A percentile compares a stretch with the other conserved stretches of the same genome.
phyloP scores from a whole-genome alignment of 2,113 vertebrate genomes.

The Eurypyga helias region DNA sequence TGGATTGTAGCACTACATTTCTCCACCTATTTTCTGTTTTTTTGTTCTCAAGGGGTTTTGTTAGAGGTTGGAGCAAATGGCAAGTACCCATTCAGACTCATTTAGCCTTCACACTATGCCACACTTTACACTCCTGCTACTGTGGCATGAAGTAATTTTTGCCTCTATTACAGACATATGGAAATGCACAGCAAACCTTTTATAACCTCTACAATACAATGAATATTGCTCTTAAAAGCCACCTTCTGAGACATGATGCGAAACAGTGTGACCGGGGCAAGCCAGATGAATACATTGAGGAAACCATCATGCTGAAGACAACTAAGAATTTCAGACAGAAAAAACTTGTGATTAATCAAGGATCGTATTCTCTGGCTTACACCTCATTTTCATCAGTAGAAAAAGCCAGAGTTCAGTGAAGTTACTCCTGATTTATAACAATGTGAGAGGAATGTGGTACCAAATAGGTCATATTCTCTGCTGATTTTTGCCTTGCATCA shows the following conservation, averaged over 20 bases:
- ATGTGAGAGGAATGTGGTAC: neutral
- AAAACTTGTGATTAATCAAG: neutral
- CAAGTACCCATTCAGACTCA: slow-evolving; percentile 34
- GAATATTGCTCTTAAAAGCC: neutral
- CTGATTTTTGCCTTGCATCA: neutral
- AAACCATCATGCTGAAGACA: neutral
- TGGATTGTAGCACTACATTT: neutral
- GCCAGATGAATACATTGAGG: neutral
- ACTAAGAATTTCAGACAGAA: neutral
- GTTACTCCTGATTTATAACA: neutral
- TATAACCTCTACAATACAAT: neutral
- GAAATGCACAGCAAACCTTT: neutral
- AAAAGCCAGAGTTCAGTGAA: neutral
- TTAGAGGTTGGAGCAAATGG: neutral
- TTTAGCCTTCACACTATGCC: neutral
- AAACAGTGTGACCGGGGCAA: neutral
- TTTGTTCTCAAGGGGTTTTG: neutral
- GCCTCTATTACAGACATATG: neutral
- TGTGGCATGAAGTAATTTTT: neutral
- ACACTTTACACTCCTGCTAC: neutral
- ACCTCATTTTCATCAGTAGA: neutral
- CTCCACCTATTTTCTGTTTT: neutral
- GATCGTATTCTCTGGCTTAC: neutral
- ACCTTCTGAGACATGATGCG: neutral
- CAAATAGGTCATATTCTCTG: slow-evolving; percentile 2